Evolutionary conservation across 1,140 invertebrate genomes (phyloP).

Genomic region (Hestina assimilis): DNA sequence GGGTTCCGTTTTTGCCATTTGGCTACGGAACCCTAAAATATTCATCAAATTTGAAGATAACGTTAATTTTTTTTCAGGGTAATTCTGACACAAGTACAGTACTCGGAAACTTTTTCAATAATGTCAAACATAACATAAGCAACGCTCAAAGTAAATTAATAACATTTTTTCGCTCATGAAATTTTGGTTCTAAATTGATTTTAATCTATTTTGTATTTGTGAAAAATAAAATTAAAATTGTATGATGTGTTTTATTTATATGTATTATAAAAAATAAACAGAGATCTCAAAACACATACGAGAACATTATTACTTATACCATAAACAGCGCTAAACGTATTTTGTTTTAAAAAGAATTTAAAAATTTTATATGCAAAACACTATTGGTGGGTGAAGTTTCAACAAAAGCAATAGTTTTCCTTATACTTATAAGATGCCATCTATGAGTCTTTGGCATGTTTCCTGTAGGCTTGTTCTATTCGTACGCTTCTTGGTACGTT

Average conservation of each 20-base stretch:
- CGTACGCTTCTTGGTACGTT: constrained; percentile 49
- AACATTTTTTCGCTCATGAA: constrained; percentile 27
- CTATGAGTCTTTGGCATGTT: constrained; percentile 31
- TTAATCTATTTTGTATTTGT: not conserved
- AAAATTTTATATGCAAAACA: too few species aligned
- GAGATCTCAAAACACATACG: too few species aligned
- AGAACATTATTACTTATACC: too few species aligned
- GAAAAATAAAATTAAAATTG: too few species aligned
- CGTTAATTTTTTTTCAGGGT: constrained; percentile 15
- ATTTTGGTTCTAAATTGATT: not conserved
- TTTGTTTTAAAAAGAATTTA: too few species aligned
- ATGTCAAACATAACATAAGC: constrained; percentile 30
- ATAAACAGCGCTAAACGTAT: too few species aligned
- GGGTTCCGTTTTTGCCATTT: too few species aligned
- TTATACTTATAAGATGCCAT: not conserved
- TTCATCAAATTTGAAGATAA: too few species aligned
- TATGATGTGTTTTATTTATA: not conserved
- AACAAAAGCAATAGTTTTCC: too few species aligned
- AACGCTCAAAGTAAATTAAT: constrained; percentile 33
- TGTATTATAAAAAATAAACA: too few species aligned
- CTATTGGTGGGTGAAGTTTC: too few species aligned
- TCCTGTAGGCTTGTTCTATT: constrained; percentile 39
- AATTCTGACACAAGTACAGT: constrained; percentile 5
- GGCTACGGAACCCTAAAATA: too few species aligned
- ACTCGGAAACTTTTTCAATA: constrained; percentile 6